Base-by-base conservation (phyloP, 2,113 vertebrate species). In the Gnathonemus echidnorhynchus region DNA sequence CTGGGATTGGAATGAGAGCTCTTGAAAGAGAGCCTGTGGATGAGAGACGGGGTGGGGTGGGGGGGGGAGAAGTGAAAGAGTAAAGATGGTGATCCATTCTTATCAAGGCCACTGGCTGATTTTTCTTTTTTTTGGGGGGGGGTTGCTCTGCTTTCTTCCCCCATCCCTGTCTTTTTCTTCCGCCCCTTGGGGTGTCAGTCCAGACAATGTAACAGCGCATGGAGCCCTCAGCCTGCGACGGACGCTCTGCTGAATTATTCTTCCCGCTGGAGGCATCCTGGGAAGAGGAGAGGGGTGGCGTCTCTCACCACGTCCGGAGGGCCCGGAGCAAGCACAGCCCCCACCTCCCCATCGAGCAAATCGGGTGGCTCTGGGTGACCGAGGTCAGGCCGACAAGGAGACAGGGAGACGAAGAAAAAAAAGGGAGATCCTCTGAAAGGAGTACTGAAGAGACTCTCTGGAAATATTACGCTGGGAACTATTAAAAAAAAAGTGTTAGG, bases 51-150 rank as follows among this genome's bases (percentile, higher is more conserved):
- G 15, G 8, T 10, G n/a, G 27, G n/a, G n/a, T n/a, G 27, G 39
- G 31, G 21, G 21, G 24, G 7, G 62, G n/a, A 4, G 39, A 4
- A 42, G 39, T 42, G 39, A 42, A 42, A 42, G 3, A 90, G 46
- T 77, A 31, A 89, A 42, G 45, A 19, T 62, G 70, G 53, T 53
- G 21, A 27, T 91, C 90, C 21, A 1, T 91, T 77, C 88, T 13
- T 1, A 31, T 89, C 49, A 46, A 87, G 87, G 83, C 19, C 50
- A 3, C 39, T 46, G 15, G 50, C 45, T n/a, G n/a, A 8, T 49
- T 13, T n/a, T 77, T 46, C 13, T 27, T 31, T 48, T 11, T 24
- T 27, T 10, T 39, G 52, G 15, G 15, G 15, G 17, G 15, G 21
- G 45, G 31, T 19, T n/a, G 9, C n/a, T 87, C 24, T 74, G n/a